Conservation (phyloP, 2,113 vertebrate species). For the Strigops habroptila region DNA sequence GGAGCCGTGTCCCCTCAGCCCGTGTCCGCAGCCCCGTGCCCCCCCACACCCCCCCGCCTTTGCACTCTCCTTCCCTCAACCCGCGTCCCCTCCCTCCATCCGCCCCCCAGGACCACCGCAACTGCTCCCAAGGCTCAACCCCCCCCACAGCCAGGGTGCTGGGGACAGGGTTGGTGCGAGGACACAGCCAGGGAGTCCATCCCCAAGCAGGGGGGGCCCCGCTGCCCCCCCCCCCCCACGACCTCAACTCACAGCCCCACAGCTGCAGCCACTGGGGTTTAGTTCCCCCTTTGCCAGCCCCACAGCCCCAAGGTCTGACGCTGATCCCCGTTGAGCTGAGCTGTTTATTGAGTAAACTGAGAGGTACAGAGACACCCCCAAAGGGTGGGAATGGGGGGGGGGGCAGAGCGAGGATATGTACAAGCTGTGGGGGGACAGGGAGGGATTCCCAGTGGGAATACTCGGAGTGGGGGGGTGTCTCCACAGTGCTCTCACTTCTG, state of each 20-base stretch:
- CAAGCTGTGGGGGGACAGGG: neutral
- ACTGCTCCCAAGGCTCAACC: no score
- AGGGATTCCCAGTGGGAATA: neutral
- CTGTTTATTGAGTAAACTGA: neutral
- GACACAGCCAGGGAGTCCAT: no score
- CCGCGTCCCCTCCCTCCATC: no score
- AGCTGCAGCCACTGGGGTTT: no score
- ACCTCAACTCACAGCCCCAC: no score
- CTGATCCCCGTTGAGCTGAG: neutral
- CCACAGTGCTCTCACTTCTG: neutral
- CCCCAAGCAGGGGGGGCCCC: neutral
- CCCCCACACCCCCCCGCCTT: no score
- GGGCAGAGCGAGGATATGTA: neutral
- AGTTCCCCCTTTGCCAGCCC: neutral
- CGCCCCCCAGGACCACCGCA: no score
- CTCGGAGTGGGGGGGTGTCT: neutral
- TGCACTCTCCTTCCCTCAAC: no score
- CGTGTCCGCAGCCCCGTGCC: no score
- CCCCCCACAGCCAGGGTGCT: no score
- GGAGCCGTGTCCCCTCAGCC: no score
- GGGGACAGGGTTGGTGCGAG: no score
- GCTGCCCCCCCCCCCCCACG: neutral
- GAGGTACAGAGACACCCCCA: neutral
- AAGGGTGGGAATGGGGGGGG: neutral
- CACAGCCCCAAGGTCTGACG: neutral